Conservation (phyloP, 1,140 invertebrate genomes). For the Trichogramma pretiosum region DNA sequence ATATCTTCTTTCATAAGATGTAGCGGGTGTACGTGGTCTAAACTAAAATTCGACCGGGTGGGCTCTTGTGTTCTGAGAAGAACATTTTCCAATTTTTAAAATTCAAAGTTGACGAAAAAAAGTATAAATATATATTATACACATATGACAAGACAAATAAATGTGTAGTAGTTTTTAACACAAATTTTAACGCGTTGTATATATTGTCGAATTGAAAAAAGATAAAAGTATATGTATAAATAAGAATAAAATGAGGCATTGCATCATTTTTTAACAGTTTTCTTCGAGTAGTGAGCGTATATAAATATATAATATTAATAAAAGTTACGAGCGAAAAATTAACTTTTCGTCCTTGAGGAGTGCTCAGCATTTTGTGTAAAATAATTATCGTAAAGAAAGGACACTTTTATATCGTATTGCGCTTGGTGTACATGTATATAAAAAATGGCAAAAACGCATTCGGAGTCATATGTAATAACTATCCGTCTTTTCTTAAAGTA, state of each 20-base stretch:
- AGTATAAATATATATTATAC: slow-evolving; percentile 27
- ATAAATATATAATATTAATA: slow-evolving; percentile 7
- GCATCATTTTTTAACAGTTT: too few species aligned
- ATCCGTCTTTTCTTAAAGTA: slow-evolving; percentile 13
- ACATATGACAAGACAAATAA: slow-evolving; percentile 32
- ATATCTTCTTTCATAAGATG: slow-evolving; percentile 27
- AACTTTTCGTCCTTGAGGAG: slow-evolving; percentile 12
- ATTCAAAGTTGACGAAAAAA: slow-evolving; percentile 28
- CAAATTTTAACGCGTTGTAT: slow-evolving; percentile 41
- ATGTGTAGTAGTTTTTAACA: slow-evolving; percentile 42
- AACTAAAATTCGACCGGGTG: slow-evolving; percentile 13
- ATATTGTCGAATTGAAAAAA: slow-evolving; percentile 40
- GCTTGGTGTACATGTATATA: slow-evolving; percentile 19
- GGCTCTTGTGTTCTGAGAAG: slow-evolving; percentile 35
- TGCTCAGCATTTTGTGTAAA: slow-evolving; percentile 8
- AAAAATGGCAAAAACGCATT: too few species aligned
- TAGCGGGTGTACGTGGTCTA: slow-evolving; percentile 19
- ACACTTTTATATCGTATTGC: slow-evolving; percentile 18
- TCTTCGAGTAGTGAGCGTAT: background rate
- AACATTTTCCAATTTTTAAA: slow-evolving; percentile 39
- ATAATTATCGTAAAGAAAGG: slow-evolving; percentile 4
- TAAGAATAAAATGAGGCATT: too few species aligned
- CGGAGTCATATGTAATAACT: slow-evolving; percentile 4
- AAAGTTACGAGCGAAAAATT: too few species aligned
- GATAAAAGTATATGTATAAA: too few species aligned